These are phyloP conservation scores for Xyrichtys novacula DNA, from an alignment of 2,797 vertebrate genomes.

Conservation along the genomic window DNA sequence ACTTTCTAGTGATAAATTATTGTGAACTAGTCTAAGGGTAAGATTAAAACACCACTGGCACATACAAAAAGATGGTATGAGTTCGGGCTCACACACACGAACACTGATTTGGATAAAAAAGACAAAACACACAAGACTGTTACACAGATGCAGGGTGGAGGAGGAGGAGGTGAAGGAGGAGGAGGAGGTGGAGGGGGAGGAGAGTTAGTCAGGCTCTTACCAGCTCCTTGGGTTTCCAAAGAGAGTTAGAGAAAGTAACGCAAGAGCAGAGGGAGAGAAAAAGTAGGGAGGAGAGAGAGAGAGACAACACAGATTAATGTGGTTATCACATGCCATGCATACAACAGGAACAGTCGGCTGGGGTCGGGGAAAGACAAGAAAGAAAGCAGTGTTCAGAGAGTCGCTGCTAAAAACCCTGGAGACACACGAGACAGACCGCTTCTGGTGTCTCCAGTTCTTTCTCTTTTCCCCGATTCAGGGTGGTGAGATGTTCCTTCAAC, in stretches of 20 bases:
- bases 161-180: conserved; percentile 20
- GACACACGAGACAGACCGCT: conserved; percentile 58
- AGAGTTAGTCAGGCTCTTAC: conserved; percentile 90
- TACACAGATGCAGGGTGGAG: conserved; percentile 44
- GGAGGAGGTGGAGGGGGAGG: conserved; percentile 40
- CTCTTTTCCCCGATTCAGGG: conserved; percentile 51
- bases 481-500: conserved; percentile 45
- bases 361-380: conserved; percentile 78
- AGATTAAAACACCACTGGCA: conserved; percentile 61
- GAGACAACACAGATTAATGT: conserved; percentile 86
- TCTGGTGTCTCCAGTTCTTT: conserved; percentile 60
- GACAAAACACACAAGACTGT: conserved; percentile 50
- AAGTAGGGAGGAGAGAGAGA: conserved; percentile 70
- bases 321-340: conserved; percentile 91
- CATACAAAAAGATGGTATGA: conserved; percentile 49
- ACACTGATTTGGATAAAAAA: conserved; percentile 11
- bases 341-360: conserved; percentile 73
- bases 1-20: conserved; percentile 49
- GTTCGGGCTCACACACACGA: conserved; percentile 23
- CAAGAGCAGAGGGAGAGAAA: conserved; percentile 80
- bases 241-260: conserved; percentile 86
- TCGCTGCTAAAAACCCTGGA: conserved; percentile 62
- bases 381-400: conserved; percentile 78
- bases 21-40: conserved; percentile 39
- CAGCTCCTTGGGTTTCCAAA: conserved; percentile 99